Percentiles rank a stretch among this genome's conserved stretches.
phyloP scores from a whole-genome alignment of 2,113 vertebrate species.

The Odontophorus gujanensis region DNA sequence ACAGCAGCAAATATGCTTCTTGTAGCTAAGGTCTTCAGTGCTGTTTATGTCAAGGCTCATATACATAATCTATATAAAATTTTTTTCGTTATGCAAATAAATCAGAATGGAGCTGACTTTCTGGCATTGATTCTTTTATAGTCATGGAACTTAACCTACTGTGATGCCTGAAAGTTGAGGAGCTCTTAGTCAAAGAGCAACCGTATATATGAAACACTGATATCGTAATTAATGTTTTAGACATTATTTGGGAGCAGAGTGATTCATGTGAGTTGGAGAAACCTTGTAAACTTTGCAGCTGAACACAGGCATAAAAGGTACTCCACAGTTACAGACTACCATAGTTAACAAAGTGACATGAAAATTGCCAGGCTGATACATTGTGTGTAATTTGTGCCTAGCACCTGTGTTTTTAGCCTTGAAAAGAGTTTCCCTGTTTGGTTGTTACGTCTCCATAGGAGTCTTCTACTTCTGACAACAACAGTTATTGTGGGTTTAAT shows the following conservation, averaged over 20 bases:
- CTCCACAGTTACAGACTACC: background rate
- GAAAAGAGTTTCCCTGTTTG: constrained; percentile 65
- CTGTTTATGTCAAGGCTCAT: background rate
- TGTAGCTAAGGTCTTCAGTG: background rate
- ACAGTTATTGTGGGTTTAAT: constrained; percentile 68
- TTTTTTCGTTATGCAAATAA: background rate
- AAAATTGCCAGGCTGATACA: constrained; percentile 50
- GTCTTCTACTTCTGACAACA: constrained; percentile 54
- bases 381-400: constrained; percentile 65
- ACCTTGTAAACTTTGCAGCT: background rate
- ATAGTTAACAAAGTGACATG: constrained; percentile 59
- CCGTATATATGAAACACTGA: background rate
- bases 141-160: background rate
- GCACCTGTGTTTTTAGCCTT: constrained; percentile 67
- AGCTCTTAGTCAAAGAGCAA: background rate
- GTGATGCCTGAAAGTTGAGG: background rate
- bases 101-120: fast-evolving
- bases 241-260: background rate
- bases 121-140: background rate
- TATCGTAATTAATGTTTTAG: constrained; percentile 29
- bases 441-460: constrained; percentile 43
- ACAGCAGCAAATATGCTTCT: background rate
- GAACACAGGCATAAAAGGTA: constrained; percentile 31
- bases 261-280: background rate
- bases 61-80: background rate